phyloP scores from a whole-genome alignment of 2,113 vertebrate species.

The Nannobrachium achirus region DNA sequence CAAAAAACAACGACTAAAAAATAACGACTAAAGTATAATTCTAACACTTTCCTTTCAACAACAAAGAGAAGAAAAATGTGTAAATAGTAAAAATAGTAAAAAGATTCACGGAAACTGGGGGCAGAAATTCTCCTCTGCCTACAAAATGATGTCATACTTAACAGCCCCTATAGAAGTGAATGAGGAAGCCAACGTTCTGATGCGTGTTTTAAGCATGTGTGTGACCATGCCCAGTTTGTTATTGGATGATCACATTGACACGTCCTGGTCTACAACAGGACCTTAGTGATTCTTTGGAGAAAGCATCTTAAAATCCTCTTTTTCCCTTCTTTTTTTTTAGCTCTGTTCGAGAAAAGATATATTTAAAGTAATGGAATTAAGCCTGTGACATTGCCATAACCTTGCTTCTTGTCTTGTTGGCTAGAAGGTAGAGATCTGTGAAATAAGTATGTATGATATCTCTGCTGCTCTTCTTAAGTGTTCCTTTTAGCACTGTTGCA shows the following conservation, averaged over 20 bases:
- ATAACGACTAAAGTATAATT: too few relatives aligned
- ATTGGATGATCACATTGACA: background rate
- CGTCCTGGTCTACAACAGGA: conserved; percentile 7
- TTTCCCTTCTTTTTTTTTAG: background rate
- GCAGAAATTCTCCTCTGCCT: too few relatives aligned
- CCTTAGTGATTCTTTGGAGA: background rate
- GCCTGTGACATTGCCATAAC: background rate
- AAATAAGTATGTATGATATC: conserved; percentile 19
- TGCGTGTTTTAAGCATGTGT: background rate
- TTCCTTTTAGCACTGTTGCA: conserved; percentile 13
- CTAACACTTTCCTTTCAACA: too few relatives aligned
- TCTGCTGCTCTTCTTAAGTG: conserved; percentile 29
- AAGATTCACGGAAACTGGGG: too few relatives aligned
- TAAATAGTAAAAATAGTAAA: too few relatives aligned
- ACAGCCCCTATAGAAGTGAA: too few relatives aligned
- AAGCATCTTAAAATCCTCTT: background rate
- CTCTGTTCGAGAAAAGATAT: too few relatives aligned
- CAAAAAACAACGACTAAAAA: too few relatives aligned
- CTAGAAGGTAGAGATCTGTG: background rate
- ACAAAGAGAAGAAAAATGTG: too few relatives aligned
- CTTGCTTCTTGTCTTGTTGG: background rate
- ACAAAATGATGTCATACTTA: too few relatives aligned
- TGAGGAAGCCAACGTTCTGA: too few relatives aligned
- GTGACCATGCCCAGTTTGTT: background rate
- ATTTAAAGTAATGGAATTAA: conserved; percentile 7